phyloP scores from a whole-genome alignment of 2,888 invertebrate species.

The Caenorhabditis uteleia region DNA sequence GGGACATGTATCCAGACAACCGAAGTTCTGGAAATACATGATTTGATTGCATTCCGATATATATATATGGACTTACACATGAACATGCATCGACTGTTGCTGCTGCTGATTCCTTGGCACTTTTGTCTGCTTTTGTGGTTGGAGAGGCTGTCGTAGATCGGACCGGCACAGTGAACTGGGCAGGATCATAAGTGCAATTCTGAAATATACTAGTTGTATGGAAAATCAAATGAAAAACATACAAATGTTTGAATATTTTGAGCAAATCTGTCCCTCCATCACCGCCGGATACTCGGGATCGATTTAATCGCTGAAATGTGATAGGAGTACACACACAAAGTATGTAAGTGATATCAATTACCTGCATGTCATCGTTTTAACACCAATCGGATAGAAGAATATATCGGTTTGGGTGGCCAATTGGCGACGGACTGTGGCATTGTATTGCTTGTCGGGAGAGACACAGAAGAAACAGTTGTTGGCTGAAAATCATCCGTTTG shows the following conservation, averaged over 20 bases:
- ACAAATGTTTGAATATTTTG: constrained; percentile 41
- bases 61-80: too few relatives aligned
- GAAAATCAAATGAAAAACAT: too few relatives aligned
- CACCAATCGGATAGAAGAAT: constrained; percentile 45
- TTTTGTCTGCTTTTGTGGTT: too few relatives aligned
- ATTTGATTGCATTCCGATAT: too few relatives aligned
- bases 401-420: constrained; percentile 45
- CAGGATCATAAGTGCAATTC: too few relatives aligned
- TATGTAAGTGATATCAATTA: not conserved
- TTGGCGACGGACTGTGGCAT: constrained; percentile 42
- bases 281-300: constrained; percentile 24
- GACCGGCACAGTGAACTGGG: too few relatives aligned
- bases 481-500: constrained; percentile 13
- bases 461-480: constrained; percentile 39
- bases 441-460: constrained; percentile 35
- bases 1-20: too few relatives aligned
- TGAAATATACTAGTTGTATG: too few relatives aligned
- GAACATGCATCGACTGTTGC: too few relatives aligned
- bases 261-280: constrained; percentile 46
- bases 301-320: constrained; percentile 25
- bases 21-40: too few relatives aligned
- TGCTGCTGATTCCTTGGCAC: too few relatives aligned
- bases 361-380: constrained; percentile 41
- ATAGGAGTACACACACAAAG: not conserved
- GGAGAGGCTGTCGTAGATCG: too few relatives aligned